Evolutionary conservation across 37 sponge, comb jelly and placozoan species (phyloP).

Genomic region (Axinella damicornis): DNA sequence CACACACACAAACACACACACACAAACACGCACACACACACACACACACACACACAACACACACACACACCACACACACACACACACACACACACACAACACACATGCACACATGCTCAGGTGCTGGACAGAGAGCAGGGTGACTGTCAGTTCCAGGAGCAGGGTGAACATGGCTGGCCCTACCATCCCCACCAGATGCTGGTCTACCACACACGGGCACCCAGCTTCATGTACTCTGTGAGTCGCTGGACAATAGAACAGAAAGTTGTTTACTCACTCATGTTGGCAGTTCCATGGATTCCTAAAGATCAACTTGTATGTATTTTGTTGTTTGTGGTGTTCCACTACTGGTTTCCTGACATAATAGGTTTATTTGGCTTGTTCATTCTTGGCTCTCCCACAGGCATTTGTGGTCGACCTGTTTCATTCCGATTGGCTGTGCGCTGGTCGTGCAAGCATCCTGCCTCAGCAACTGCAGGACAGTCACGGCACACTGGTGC

Average conservation of each 20-base stretch:
- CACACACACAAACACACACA: no score
- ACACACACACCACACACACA: no score
- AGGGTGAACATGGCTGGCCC: not conserved
- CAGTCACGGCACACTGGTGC: not conserved
- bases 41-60: no score
- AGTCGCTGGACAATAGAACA: no score
- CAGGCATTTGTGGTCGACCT: not conserved
- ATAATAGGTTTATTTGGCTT: no score
- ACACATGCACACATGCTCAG: not conserved
- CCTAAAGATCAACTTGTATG: no score
- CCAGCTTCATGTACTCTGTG: not conserved
- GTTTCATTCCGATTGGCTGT: not conserved
- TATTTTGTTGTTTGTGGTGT: no score
- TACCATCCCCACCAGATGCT: not conserved
- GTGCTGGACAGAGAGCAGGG: slow-evolving; percentile 11
- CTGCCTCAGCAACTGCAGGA: slow-evolving; percentile 1
- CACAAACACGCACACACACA: not conserved
- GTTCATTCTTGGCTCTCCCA: not conserved
- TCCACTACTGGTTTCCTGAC: no score
- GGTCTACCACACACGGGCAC: not conserved
- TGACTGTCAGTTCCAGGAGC: not conserved
- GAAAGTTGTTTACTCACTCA: no score
- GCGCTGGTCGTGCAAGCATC: slow-evolving; percentile 13
- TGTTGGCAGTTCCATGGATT: no score
- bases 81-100: no score